Base-by-base conservation (phyloP, 2,797 vertebrate species). In the Mus caroli region DNA sequence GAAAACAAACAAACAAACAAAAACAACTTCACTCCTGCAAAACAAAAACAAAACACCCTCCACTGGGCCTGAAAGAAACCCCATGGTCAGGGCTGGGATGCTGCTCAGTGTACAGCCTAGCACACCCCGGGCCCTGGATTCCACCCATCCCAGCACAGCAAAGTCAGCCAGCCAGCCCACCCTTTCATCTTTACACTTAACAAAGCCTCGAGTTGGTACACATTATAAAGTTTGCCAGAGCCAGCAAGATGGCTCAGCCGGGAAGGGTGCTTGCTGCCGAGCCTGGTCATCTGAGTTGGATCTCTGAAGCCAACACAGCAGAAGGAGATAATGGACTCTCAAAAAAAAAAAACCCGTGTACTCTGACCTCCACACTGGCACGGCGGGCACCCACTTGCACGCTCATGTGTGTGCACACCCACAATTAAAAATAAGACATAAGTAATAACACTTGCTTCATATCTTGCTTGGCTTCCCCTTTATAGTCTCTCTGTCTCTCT, bases 401-500 rank as follows among this genome's bases (percentile, higher is more conserved):
- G 6, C 34, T 3, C 3, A 1, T 0, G 3, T 19, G 15, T 12
- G 20, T 19, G 3, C 12, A 40, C 37, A 17, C 2, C 12, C 58
- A 64, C 40, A 64, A 26, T 15, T 19, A 83, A 46, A 84, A 31
- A 62, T 64, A 84, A 64, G 37, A 58, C 54, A 80, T 19, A 78
- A 26, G 17, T 19, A 46, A 64, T 50, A 84, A 84, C 8, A 60
- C 14, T 60, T 84, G 40, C 54, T 46, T 84, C 28, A 46, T 34
- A 34, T 46, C 8, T 37, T 28, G 34, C 28, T 84, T 84, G 28
- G 15, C 24, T 40, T 17, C 78, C 78, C 34, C 34, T 80, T 56
- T 54, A 79, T 50, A 62, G 19, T 52, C 46, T 52, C 46, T 34
- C 46, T 43, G 19, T 24, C 10, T 26, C 37, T 28, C 24, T 31